Evolutionary conservation across 1,140 invertebrate species (phyloP).

Genomic region (Rhynchophorus ferrugineus): DNA sequence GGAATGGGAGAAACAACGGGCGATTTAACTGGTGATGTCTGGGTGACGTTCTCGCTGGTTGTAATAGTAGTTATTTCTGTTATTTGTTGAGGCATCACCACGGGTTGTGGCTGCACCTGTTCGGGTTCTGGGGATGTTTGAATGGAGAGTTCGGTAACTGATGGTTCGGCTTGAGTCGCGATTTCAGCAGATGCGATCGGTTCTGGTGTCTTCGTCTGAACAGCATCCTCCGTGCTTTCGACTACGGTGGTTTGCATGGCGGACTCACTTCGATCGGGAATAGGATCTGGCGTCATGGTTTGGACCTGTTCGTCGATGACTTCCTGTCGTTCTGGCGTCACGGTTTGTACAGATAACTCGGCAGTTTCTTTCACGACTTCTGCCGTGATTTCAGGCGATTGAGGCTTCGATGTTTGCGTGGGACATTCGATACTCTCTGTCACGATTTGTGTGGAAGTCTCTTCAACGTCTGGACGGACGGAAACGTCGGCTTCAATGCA

Average conservation of each 20-base stretch:
- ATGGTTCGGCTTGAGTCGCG: slow-evolving; percentile 35
- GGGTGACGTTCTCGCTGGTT: slow-evolving; percentile 38
- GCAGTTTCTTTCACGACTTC: slow-evolving; percentile 30
- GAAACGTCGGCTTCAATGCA: slow-evolving; percentile 19
- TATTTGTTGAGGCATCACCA: slow-evolving; percentile 24
- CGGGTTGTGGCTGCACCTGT: slow-evolving; percentile 4
- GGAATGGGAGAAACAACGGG: slow-evolving; percentile 35
- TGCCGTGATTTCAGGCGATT: slow-evolving; percentile 36
- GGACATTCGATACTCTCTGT: slow-evolving; percentile 26
- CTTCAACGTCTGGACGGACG: slow-evolving; percentile 31
- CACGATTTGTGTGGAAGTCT: slow-evolving; percentile 36
- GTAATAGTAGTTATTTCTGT: slow-evolving; percentile 38
- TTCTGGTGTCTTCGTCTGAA: slow-evolving; percentile 34
- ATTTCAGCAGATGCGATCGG: slow-evolving; percentile 28
- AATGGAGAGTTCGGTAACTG: slow-evolving; percentile 25
- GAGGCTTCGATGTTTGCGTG: slow-evolving; percentile 30
- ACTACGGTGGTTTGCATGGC: slow-evolving; percentile 36
- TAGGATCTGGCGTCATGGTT: slow-evolving; percentile 43
- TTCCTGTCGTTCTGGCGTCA: slow-evolving; percentile 34
- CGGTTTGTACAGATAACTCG: slow-evolving; percentile 51
- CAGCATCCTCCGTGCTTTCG: slow-evolving; percentile 38
- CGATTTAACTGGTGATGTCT: slow-evolving; percentile 41
- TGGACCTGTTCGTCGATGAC: slow-evolving; percentile 40
- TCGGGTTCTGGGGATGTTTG: slow-evolving; percentile 49
- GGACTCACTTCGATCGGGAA: slow-evolving; percentile 40